Conservation (phyloP, 2,797 vertebrate genomes). For the Aulostomus chinensis region DNA sequence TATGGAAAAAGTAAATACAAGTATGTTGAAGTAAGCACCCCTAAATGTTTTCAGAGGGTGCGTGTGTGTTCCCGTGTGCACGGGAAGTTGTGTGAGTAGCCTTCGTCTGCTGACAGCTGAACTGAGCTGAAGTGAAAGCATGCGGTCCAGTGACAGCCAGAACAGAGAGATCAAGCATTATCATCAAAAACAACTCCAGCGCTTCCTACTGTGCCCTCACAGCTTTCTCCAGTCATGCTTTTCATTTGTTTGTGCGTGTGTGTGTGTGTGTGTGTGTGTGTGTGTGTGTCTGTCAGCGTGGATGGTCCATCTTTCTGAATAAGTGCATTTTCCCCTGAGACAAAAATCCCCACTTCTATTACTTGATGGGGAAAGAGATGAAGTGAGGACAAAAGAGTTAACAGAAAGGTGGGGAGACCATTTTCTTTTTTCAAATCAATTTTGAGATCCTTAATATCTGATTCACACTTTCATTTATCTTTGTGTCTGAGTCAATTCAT, state of each 20-base stretch:
- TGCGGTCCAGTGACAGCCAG: slow-evolving; percentile 50
- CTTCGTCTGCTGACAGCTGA: slow-evolving; percentile 47
- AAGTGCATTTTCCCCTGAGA: slow-evolving; percentile 41
- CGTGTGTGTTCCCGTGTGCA: neutral
- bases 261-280: no score
- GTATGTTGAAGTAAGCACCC: no score
- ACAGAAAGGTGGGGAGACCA: slow-evolving; percentile 18
- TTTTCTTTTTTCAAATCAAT: slow-evolving; percentile 15
- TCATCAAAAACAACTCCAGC: slow-evolving; percentile 63
- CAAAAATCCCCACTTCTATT: slow-evolving; percentile 17
- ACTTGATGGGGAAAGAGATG: slow-evolving; percentile 19
- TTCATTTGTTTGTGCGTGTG: slow-evolving; percentile 55
- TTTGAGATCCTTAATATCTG: slow-evolving; percentile 12
- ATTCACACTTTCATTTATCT: slow-evolving; percentile 23
- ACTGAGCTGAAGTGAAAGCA: slow-evolving; percentile 58
- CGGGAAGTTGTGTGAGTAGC: slow-evolving; percentile 32
- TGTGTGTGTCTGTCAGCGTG: slow-evolving; percentile 53
- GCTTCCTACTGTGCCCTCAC: slow-evolving; percentile 56
- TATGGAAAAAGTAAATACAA: no score
- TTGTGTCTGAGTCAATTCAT: slow-evolving; percentile 30
- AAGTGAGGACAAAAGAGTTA: slow-evolving; percentile 10
- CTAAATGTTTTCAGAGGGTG: no score
- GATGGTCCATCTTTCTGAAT: slow-evolving; percentile 48
- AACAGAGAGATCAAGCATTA: slow-evolving; percentile 63
- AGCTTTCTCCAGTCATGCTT: slow-evolving; percentile 63